Conservation (phyloP, 2,797 vertebrate genomes). For the Dermochelys coriacea region DNA sequence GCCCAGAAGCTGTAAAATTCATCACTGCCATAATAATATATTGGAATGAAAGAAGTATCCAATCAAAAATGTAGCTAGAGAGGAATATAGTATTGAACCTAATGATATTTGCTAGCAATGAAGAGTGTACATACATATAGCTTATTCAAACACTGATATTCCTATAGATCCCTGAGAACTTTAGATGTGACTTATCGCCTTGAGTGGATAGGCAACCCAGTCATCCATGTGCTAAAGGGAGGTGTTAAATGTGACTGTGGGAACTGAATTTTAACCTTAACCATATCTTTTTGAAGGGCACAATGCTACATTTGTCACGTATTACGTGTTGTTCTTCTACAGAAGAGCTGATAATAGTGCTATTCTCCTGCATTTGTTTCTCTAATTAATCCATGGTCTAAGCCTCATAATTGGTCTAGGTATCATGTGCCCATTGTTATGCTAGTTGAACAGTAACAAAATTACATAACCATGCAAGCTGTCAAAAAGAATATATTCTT, state of each 20-base stretch:
- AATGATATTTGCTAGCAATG: background rate
- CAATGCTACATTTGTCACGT: background rate
- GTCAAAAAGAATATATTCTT: background rate
- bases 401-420: background rate
- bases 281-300: too few relatives aligned
- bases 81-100: background rate
- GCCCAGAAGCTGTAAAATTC: background rate
- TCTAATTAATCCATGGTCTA: background rate
- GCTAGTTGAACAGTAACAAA: background rate
- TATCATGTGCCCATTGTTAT: too few relatives aligned
- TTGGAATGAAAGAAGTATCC: background rate
- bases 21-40: fast-evolving
- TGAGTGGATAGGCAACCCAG: background rate
- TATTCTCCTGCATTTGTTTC: background rate
- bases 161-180: background rate
- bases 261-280: background rate
- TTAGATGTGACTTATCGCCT: background rate
- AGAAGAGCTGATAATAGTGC: background rate
- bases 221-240: background rate
- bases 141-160: background rate
- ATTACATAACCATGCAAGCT: background rate
- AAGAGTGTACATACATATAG: background rate
- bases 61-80: background rate
- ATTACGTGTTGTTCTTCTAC: background rate
- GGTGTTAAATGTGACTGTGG: too few relatives aligned